Percentiles rank a stretch among this genome's conserved stretches.
These are phyloP conservation scores for Prionailurus bengalensis DNA, from an alignment of 2,113 vertebrate genomes.

Conservation along the genomic window DNA sequence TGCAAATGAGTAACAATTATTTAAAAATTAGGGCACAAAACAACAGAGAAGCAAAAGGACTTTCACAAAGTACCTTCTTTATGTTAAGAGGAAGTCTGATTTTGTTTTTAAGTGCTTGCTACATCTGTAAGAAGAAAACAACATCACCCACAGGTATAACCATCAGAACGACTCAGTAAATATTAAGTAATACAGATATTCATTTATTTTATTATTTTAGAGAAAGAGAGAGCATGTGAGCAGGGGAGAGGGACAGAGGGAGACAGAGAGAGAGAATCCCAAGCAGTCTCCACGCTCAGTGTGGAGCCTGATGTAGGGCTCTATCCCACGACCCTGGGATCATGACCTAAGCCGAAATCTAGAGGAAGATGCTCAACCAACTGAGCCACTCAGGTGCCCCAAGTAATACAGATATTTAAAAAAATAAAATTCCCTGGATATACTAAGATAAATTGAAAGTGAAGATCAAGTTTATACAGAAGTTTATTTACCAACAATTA, in stretches of 20 bases:
- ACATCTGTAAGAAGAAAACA: conserved; percentile 41
- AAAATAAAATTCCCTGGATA: conserved; percentile 41
- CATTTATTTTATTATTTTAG: neutral
- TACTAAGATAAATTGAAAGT: neutral
- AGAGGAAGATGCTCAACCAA: too few species aligned
- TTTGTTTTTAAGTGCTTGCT: conserved; percentile 49
- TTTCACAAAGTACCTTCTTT: conserved; percentile 3
- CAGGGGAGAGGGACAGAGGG: too few species aligned
- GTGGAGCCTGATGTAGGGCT: too few species aligned
- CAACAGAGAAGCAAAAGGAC: conserved; percentile 16
- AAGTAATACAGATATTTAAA: neutral
- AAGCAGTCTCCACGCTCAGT: too few species aligned
- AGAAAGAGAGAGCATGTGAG: too few species aligned
- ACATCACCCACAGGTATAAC: neutral
- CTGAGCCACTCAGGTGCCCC: too few species aligned
- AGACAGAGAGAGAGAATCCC: too few species aligned
- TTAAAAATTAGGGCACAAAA: neutral
- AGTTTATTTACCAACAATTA: conserved; percentile 32
- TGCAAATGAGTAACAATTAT: conserved; percentile 44
- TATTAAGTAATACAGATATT: neutral
- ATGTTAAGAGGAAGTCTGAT: neutral
- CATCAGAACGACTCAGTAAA: neutral
- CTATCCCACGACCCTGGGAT: too few species aligned
- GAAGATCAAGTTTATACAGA: conserved; percentile 47
- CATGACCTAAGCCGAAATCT: too few species aligned